A percentile compares a stretch with the other conserved stretches of the same genome.
phyloP scores from a whole-genome alignment of 1,140 invertebrate genomes.

The Leptestheria dahalacensis region DNA sequence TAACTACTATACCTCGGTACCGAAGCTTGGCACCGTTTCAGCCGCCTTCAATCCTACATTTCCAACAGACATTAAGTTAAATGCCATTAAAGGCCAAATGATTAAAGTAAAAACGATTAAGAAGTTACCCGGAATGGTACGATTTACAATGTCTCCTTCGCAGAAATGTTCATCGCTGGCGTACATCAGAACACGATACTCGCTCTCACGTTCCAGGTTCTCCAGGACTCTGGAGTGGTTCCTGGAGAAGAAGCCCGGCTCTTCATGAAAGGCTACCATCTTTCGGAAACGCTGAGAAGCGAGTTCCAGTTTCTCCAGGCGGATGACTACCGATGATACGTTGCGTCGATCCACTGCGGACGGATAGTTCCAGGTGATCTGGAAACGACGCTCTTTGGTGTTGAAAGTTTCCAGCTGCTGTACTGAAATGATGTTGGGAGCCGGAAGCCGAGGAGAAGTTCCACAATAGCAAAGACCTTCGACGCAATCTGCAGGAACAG shows the following conservation, averaged over 20 bases:
- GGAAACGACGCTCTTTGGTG: background rate
- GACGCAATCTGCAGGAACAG: conserved; percentile 2
- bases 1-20: no score
- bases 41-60: no score
- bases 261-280: no score
- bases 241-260: background rate
- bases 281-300: no score
- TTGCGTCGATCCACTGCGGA: background rate
- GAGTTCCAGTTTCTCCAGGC: background rate
- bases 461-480: conserved; percentile 3
- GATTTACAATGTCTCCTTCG: background rate
- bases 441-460: background rate
- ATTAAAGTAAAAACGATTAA: background rate
- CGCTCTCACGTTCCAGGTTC: background rate
- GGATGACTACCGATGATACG: background rate
- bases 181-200: background rate
- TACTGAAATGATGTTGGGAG: background rate
- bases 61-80: no score
- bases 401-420: conserved; percentile 1
- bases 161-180: background rate
- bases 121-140: background rate
- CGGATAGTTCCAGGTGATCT: background rate
- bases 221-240: background rate
- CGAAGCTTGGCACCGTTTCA: no score
- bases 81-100: no score